Evolutionary conservation across 1,140 invertebrate species (phyloP).

Genomic region (Drosophila novamexicana): DNA sequence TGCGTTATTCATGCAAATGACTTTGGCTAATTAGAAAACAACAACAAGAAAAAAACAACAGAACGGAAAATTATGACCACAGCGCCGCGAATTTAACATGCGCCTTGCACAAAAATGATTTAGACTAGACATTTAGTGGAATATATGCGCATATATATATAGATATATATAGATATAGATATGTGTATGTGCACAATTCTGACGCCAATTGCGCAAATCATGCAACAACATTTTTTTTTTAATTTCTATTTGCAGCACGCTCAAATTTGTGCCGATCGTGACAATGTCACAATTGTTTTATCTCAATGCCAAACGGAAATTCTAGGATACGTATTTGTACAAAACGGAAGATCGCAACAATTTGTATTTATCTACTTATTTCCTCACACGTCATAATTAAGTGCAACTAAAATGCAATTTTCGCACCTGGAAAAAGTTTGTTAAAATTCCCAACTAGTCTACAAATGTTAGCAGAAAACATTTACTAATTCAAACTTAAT

Average conservation of each 20-base stretch:
- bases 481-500: no score
- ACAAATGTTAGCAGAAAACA: no score
- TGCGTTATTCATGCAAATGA: conserved; percentile 81
- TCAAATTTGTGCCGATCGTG: conserved; percentile 42
- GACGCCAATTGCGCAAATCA: conserved; percentile 36
- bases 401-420: not conserved
- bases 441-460: not conserved
- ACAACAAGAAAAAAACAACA: conserved; percentile 23
- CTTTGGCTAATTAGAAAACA: conserved; percentile 74
- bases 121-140: not conserved
- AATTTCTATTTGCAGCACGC: conserved; percentile 31
- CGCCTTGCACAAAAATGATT: conserved; percentile 26
- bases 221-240: conserved; percentile 30
- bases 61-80: conserved; percentile 33
- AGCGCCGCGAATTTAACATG: conserved; percentile 19
- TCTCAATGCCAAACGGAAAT: conserved; percentile 32
- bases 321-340: conserved; percentile 17
- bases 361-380: conserved; percentile 13
- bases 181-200: not conserved
- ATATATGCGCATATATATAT: conserved; percentile 1
- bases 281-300: conserved; percentile 40
- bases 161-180: not conserved
- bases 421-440: not conserved
- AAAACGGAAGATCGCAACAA: conserved; percentile 1
- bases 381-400: conserved; percentile 16